Conservation (phyloP, 2,797 vertebrate species). For the Mionectes olivaceus region DNA sequence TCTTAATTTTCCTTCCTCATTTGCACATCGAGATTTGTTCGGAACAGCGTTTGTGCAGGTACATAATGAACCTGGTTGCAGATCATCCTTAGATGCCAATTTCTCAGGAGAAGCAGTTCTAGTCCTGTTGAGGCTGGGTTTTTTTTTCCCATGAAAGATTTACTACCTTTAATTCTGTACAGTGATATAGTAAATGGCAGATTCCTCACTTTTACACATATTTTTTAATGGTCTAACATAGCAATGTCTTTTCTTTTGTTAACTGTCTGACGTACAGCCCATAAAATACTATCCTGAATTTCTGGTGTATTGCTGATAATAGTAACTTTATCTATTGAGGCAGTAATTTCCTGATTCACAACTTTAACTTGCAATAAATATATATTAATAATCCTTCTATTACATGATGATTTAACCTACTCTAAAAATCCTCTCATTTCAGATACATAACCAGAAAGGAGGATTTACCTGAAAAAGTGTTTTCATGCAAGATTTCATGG, state of each 20-base stretch:
- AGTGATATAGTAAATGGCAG: neutral
- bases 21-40: neutral
- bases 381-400: neutral
- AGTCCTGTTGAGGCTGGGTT: neutral
- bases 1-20: neutral
- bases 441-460: neutral
- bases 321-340: neutral
- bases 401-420: neutral
- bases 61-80: neutral
- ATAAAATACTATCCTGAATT: neutral
- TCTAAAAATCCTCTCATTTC: neutral
- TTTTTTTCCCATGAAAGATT: neutral
- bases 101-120: neutral
- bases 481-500: neutral
- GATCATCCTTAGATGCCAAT: neutral
- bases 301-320: neutral
- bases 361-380: slow-evolving; percentile 5
- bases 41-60: neutral
- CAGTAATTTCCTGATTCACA: neutral
- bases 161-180: neutral
- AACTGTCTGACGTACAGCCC: neutral
- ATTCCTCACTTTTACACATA: neutral
- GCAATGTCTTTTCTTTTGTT: neutral
- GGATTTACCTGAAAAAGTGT: neutral
- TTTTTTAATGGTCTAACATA: neutral